A percentile compares a stretch with the other conserved stretches of the same genome.
Evolutionary conservation across 2,113 vertebrate genomes (phyloP).

Genomic region (Otocyon megalotis): DNA sequence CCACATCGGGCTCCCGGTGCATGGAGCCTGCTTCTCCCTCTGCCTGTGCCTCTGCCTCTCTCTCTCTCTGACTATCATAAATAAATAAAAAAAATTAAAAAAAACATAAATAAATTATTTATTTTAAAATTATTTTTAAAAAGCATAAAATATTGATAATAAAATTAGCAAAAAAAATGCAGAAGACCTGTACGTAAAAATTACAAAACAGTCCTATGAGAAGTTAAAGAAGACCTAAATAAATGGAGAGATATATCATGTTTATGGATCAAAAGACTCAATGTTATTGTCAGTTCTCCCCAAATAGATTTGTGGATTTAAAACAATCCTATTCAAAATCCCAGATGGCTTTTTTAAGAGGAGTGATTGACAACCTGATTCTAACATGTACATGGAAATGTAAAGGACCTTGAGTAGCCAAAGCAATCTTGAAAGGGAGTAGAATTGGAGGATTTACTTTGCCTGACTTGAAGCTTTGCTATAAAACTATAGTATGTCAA

Average conservation of each 20-base stretch:
- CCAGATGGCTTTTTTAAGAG: not conserved
- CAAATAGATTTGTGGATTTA: constrained; percentile 43
- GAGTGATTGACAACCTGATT: not conserved
- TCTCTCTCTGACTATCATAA: no score
- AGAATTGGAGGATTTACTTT: not conserved
- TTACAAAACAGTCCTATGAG: not conserved
- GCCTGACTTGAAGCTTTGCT: not conserved
- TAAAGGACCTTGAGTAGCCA: not conserved
- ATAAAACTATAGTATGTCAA: not conserved
- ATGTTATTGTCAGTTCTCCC: not conserved
- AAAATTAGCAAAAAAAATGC: not conserved
- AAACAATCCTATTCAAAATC: constrained; percentile 8
- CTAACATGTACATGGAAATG: constrained; percentile 5
- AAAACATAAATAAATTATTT: not conserved
- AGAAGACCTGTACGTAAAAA: not conserved
- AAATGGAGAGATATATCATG: not conserved
- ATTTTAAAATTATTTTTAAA: constrained; percentile 9
- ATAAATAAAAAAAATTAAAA: not conserved
- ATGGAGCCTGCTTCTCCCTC: no score
- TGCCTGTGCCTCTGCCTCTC: no score
- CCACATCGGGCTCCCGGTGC: no score
- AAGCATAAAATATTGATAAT: not conserved
- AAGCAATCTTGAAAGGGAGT: constrained; percentile 25
- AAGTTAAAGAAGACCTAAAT: constrained; percentile 6
- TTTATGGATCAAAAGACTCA: not conserved